These are phyloP conservation scores for Labeo catla DNA, from an alignment of 2,113 vertebrate species.

Conservation along the genomic window DNA sequence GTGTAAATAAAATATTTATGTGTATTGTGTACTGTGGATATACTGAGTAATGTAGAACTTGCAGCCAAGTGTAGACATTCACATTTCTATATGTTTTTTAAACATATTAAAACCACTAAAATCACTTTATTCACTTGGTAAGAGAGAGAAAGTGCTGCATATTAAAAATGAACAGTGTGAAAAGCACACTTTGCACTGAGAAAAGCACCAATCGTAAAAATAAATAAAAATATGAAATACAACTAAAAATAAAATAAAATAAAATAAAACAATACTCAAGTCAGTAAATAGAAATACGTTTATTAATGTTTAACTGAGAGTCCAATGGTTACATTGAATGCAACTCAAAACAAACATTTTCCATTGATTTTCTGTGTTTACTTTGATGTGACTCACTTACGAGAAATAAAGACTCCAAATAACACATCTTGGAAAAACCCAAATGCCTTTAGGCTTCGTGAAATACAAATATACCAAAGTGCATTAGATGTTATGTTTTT, in stretches of 20 bases:
- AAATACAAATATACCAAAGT: background rate
- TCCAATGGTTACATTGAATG: background rate
- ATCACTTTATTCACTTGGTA: background rate
- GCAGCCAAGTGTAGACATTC: no score
- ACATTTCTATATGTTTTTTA: background rate
- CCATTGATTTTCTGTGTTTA: slow-evolving; percentile 10
- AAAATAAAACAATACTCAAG: background rate
- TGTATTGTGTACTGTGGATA: no score
- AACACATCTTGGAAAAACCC: background rate
- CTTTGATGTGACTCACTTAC: background rate
- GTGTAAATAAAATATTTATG: no score
- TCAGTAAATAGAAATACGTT: background rate
- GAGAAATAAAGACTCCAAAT: background rate
- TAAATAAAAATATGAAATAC: background rate
- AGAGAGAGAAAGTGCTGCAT: background rate
- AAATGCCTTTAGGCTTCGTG: background rate
- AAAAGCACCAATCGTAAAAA: background rate
- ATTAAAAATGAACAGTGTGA: background rate
- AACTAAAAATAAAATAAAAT: background rate
- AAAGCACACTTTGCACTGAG: background rate
- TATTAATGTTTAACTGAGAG: slow-evolving; percentile 9
- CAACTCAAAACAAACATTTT: slow-evolving; percentile 22
- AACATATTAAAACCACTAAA: background rate
- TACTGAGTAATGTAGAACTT: no score
- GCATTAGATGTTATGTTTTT: background rate